These are phyloP conservation scores for Pterobdella sp. DNA, from an alignment of 2,888 invertebrate genomes.

Conservation along the genomic window DNA sequence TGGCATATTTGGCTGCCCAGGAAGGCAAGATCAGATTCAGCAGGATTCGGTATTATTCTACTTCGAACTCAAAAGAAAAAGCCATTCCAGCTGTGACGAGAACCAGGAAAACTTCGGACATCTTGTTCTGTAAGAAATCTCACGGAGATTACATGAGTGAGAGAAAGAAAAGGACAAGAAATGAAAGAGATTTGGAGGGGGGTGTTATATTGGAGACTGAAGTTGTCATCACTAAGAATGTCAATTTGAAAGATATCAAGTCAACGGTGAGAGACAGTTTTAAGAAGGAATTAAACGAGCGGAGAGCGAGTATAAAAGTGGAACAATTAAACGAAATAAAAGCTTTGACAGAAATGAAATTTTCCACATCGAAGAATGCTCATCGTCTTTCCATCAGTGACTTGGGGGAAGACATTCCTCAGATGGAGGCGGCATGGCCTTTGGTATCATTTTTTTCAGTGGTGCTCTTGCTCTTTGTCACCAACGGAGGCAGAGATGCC, in stretches of 20 bases:
- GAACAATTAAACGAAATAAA: neutral
- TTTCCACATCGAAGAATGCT: neutral
- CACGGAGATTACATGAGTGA: slow-evolving; percentile 1
- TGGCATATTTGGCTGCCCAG: neutral
- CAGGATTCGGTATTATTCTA: neutral
- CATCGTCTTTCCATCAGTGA: neutral
- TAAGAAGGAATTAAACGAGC: neutral
- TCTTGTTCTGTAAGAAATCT: slow-evolving; percentile 12
- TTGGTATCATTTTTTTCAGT: neutral
- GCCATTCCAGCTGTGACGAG: neutral
- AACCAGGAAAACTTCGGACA: neutral
- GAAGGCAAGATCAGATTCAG: neutral
- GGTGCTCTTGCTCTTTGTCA: slow-evolving; percentile 16
- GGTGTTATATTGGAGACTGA: neutral
- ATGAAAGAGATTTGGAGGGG: neutral
- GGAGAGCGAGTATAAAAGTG: neutral
- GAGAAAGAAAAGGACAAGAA: neutral
- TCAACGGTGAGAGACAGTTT: neutral
- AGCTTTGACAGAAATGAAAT: neutral
- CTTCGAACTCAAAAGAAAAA: neutral
- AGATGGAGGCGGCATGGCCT: neutral
- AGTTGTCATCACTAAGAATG: neutral
- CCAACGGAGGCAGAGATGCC: slow-evolving; percentile 25
- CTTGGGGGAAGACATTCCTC: neutral
- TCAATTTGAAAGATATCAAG: neutral